Percentiles rank a stretch among this genome's conserved stretches.
These are phyloP conservation scores for Capreolus pygargus DNA, from an alignment of 2,113 vertebrate genomes.

Conservation along the genomic window DNA sequence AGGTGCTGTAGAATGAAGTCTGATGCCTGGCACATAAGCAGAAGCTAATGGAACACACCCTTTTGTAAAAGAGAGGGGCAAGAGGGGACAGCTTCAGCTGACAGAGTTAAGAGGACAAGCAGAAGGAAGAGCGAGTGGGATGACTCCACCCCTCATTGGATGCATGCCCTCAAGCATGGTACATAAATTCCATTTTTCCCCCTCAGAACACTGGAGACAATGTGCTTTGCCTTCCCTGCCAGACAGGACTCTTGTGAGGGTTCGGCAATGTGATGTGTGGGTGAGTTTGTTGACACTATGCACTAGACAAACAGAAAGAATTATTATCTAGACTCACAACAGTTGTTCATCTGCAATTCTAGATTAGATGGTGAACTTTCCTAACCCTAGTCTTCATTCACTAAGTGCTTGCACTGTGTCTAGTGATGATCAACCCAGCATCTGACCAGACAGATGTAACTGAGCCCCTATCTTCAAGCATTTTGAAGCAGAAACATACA, in stretches of 20 bases:
- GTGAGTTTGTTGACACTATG: background rate
- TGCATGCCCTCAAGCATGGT: background rate
- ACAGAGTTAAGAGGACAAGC: slow-evolving; percentile 10
- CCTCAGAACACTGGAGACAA: background rate
- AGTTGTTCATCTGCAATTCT: background rate
- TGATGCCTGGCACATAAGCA: background rate
- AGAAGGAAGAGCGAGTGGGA: background rate
- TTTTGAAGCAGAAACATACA: slow-evolving; percentile 30
- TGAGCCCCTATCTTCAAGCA: background rate
- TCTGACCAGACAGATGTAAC: background rate
- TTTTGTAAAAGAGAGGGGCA: background rate
- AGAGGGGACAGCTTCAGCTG: background rate
- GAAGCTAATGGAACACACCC: background rate
- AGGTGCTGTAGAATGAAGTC: background rate
- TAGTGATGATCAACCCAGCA: slow-evolving; percentile 26
- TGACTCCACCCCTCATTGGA: background rate
- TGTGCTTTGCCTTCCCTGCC: slow-evolving; percentile 25
- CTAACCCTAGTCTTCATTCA: background rate
- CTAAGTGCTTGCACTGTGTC: background rate
- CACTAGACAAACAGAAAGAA: slow-evolving; percentile 36
- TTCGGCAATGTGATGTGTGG: background rate
- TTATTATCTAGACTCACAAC: slow-evolving; percentile 22
- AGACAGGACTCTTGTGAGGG: slow-evolving; percentile 22
- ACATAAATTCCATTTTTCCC: background rate
- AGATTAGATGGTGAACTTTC: background rate